A percentile compares a stretch with the other conserved stretches of the same genome.
These are phyloP conservation scores for Melanostoma scalare DNA, from an alignment of 2,888 invertebrate species.

Conservation along the genomic window DNA sequence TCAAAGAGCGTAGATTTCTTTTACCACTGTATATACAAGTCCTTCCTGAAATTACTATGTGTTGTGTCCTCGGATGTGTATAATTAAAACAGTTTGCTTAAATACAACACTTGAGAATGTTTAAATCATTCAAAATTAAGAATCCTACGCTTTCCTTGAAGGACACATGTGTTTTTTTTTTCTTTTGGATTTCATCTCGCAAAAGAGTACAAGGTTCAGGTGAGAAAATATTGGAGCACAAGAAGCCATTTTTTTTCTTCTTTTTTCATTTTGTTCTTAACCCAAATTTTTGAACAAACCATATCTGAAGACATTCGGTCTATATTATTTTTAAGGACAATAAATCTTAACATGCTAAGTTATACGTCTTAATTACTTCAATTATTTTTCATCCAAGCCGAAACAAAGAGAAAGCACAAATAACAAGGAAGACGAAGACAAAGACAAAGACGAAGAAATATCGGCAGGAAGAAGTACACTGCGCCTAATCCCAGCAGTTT, in stretches of 20 bases:
- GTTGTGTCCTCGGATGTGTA: conserved; percentile 17
- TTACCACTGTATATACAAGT: neutral
- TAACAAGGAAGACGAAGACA: conserved; percentile 4
- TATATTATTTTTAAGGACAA: conserved; percentile 35
- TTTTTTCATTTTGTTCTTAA: neutral
- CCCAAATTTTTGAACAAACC: neutral
- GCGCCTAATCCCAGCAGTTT: conserved; percentile 61
- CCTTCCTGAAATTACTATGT: conserved; percentile 11
- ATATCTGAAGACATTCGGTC: conserved; percentile 1
- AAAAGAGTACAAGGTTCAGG: conserved; percentile 24
- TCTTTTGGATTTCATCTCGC: conserved; percentile 2
- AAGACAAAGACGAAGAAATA: neutral
- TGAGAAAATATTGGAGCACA: neutral
- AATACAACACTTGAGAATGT: conserved; percentile 22
- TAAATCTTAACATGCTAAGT: conserved; percentile 47
- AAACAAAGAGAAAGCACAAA: neutral
- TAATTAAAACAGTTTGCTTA: conserved; percentile 14
- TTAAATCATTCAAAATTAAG: conserved; percentile 59
- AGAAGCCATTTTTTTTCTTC: neutral
- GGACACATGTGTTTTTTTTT: conserved; percentile 22
- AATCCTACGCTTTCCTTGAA: conserved; percentile 14
- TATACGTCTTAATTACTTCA: conserved; percentile 58
- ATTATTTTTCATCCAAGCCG: conserved; percentile 45
- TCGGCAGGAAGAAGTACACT: conserved; percentile 12
- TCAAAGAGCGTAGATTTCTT: neutral